Evolutionary conservation across 2,113 vertebrate genomes (phyloP).

Genomic region (Australoheros scitulus): DNA sequence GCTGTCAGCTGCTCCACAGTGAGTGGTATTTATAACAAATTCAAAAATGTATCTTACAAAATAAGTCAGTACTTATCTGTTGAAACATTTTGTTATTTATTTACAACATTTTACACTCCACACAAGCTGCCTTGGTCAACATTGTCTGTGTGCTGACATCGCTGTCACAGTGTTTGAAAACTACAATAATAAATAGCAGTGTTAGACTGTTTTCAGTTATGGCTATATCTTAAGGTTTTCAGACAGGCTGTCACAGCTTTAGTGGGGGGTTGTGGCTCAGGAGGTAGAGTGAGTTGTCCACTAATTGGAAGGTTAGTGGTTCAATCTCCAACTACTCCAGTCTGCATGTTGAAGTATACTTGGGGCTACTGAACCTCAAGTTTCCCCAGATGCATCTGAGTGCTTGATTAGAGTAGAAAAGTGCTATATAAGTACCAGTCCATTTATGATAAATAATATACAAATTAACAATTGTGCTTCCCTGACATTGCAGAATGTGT

Average conservation of each 20-base stretch:
- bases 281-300: not conserved
- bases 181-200: not conserved
- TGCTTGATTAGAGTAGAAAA: not conserved
- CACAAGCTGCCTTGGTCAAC: not conserved
- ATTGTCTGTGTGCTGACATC: not conserved
- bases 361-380: not conserved
- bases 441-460: too few species aligned
- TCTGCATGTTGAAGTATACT: not conserved
- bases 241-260: not conserved
- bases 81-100: not conserved
- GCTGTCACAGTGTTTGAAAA: not conserved
- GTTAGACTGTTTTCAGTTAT: not conserved
- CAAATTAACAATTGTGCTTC: not conserved
- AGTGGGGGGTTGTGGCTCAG: not conserved
- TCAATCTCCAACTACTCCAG: not conserved
- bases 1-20: not conserved
- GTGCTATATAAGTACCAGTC: not conserved
- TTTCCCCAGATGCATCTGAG: not conserved
- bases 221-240: not conserved
- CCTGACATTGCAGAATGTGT: not conserved
- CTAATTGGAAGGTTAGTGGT: not conserved
- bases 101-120: not conserved
- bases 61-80: not conserved
- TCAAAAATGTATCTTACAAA: not conserved
- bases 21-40: not conserved